Conservation (phyloP, 2,888 invertebrate species). For the Sesia bembeciformis region DNA sequence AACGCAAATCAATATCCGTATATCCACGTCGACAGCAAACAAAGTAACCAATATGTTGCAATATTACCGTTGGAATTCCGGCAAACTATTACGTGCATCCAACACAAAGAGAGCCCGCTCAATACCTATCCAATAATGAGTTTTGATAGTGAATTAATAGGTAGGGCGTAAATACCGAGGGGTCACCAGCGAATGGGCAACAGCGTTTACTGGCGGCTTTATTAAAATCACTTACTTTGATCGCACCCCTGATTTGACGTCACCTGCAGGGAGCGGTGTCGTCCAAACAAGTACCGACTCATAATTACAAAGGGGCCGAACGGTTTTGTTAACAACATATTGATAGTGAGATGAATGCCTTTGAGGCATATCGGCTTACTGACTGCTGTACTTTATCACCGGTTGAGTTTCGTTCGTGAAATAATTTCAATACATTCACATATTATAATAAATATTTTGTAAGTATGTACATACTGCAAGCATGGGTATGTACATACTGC, state of each 20-base stretch:
- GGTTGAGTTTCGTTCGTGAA: neutral
- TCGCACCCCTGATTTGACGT: conserved; percentile 51
- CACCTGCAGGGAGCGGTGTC: conserved; percentile 46
- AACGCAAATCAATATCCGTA: neutral
- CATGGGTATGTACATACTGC: no score
- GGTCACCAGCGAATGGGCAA: conserved; percentile 14
- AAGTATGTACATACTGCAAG: no score
- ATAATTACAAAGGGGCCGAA: conserved; percentile 46
- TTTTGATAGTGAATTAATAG: conserved; percentile 1
- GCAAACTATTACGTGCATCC: conserved; percentile 7
- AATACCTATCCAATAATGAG: neutral
- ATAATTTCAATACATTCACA: neutral
- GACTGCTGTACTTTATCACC: neutral
- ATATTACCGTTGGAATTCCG: conserved; percentile 6
- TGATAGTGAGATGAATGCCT: conserved; percentile 46
- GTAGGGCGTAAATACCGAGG: conserved; percentile 6
- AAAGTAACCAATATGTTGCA: neutral
- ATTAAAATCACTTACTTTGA: conserved; percentile 70
- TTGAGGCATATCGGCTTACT: conserved; percentile 24
- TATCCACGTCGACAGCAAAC: neutral
- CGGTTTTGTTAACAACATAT: conserved; percentile 42
- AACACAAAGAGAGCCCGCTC: conserved; percentile 4
- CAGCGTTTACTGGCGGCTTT: conserved; percentile 36
- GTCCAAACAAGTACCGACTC: conserved; percentile 29
- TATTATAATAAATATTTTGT: neutral